Evolutionary conservation across 2,797 vertebrate genomes (phyloP), one percentile per base, ranked within the genome.

Genomic region (Falco rusticolus): DNA sequence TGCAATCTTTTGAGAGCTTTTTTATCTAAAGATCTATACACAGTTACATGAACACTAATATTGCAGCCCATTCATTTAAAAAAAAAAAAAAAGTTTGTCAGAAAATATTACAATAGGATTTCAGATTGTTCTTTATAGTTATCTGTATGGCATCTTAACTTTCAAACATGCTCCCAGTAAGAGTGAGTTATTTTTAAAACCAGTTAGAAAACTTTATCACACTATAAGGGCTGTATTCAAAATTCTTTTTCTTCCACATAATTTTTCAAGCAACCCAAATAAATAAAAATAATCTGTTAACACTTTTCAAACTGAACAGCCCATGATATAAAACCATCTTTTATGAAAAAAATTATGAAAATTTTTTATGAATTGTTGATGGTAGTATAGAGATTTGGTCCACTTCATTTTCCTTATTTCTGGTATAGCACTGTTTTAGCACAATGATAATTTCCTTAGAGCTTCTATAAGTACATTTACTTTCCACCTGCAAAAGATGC

Each of bases 401-500:
- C 7, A 21, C 37, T 88, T 87, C 37, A 41, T 64, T 56, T 85
- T 79, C 10, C 7, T 54, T 20, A 57, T 34, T 65, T 28, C 13
- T 87, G 4, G 59, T 66, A 6, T 48, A 47, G 47, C 53, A 34
- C 53, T 16, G 1, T 51, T 47, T 77, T 93, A 94, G 13, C 48
- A 88, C 68, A 87, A 72, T 1, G 16, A 68, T 90, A 48, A 81
- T 90, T 93, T 87, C 19, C 39, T 39, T 77, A 39, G 48, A 87
- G 48, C 45, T 82, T 72, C 69, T 75, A 1, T 70, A 70, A 84
- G 56, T 87, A 31, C 8, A 4, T 87, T 95, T 43, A 17, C 37
- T 92, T 93, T 66, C 60, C 41, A 69, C 33, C 50, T 90, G 57
- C 61, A 90, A 80, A 93, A 94, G 45, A 68, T 94, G 34, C 56